Percentiles rank a stretch among this genome's conserved stretches.
These are phyloP conservation scores for Alosa sapidissima DNA, from an alignment of 2,797 vertebrate species.

Conservation along the genomic window DNA sequence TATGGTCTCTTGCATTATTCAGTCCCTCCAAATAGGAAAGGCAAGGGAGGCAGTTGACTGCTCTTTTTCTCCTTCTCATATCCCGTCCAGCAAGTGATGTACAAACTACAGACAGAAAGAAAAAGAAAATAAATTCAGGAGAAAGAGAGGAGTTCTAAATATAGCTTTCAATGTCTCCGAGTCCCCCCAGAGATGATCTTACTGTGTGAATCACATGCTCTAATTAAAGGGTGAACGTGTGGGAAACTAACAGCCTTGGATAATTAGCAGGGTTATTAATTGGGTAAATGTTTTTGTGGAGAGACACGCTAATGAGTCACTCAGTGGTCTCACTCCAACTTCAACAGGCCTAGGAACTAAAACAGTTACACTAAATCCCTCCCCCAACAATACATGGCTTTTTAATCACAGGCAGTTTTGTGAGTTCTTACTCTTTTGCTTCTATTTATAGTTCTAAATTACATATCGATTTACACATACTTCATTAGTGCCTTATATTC, in stretches of 20 bases:
- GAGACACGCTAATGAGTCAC: neutral
- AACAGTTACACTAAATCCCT: neutral
- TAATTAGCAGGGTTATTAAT: slow-evolving; percentile 1
- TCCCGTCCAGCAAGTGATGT: slow-evolving; percentile 46
- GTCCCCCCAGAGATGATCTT: slow-evolving; percentile 60
- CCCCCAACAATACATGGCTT: neutral
- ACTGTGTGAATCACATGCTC: slow-evolving; percentile 63
- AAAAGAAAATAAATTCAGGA: slow-evolving; percentile 53
- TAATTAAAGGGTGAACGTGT: slow-evolving; percentile 65
- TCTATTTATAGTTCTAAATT: neutral
- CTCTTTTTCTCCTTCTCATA: slow-evolving; percentile 49
- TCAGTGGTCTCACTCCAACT: neutral
- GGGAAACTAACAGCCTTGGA: slow-evolving; percentile 58
- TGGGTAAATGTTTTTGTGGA: slow-evolving; percentile 12
- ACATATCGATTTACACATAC: neutral
- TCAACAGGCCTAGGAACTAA: neutral
- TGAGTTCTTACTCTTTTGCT: neutral
- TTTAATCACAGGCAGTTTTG: neutral
- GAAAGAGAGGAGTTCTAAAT: slow-evolving; percentile 63
- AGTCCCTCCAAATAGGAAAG: slow-evolving; percentile 48
- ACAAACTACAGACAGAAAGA: slow-evolving; percentile 44
- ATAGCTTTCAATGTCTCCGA: slow-evolving; percentile 56
- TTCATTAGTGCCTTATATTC: neutral
- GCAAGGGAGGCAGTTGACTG: slow-evolving; percentile 55
- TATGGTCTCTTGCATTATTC: slow-evolving; percentile 67